These are phyloP conservation scores for Ceratosolen solmsi DNA, from an alignment of 1,140 invertebrate genomes.

Conservation along the genomic window DNA sequence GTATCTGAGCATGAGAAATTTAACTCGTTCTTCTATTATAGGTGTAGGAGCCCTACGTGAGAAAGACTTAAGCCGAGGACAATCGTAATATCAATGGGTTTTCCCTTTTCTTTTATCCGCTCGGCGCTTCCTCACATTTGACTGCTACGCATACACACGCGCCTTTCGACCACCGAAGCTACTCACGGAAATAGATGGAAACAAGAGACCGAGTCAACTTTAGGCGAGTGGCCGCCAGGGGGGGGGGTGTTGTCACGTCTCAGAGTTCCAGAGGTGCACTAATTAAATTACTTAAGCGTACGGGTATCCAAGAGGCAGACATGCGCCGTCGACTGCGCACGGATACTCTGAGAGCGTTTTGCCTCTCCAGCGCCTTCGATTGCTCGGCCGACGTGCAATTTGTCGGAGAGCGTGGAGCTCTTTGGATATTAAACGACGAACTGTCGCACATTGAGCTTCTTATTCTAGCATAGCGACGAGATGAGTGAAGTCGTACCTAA, in stretches of 20 bases:
- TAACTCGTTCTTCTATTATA: not conserved
- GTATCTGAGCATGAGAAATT: not conserved
- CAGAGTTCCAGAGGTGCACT: conserved; percentile 65
- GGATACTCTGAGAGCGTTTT: conserved; percentile 17
- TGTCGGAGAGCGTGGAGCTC: conserved; percentile 8
- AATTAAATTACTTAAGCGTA: conserved; percentile 71
- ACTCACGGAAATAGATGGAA: conserved; percentile 12
- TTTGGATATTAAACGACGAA: conserved; percentile 49
- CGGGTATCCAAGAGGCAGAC: conserved; percentile 62
- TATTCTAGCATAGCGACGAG: not conserved
- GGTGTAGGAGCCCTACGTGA: not conserved
- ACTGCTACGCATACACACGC: not conserved
- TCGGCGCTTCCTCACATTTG: conserved; percentile 23
- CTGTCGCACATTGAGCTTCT: not conserved
- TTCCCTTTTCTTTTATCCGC: not conserved
- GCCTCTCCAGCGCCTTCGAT: conserved; percentile 28
- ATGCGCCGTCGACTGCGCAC: not conserved
- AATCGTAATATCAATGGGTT: not conserved
- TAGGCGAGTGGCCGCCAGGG: not conserved
- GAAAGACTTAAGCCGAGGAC: not conserved
- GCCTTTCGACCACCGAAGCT: not conserved
- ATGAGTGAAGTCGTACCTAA: not conserved
- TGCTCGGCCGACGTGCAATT: conserved; percentile 11
- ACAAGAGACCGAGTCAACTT: not conserved
- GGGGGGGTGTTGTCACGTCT: conserved; percentile 62